Conservation (phyloP, 2,888 invertebrate genomes). For the Axea sp. region DNA sequence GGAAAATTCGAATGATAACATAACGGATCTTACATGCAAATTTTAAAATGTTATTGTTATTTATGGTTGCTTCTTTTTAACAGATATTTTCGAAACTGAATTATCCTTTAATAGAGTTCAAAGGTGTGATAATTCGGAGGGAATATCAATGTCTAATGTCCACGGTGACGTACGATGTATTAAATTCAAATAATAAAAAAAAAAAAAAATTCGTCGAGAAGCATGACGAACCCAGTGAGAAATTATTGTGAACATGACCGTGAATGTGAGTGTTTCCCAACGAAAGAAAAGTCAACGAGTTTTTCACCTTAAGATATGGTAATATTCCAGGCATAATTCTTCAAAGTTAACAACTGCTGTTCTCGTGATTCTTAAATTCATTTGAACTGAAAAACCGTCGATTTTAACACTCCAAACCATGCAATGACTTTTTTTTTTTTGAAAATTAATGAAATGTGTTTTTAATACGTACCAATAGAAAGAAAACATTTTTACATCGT, state of each 20-base stretch:
- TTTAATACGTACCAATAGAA: not conserved
- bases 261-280: slow-evolving; percentile 39
- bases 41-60: no score
- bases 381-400: slow-evolving; percentile 15
- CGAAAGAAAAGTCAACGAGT: slow-evolving; percentile 37
- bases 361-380: slow-evolving; percentile 1
- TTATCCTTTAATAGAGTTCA: no score
- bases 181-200: not conserved
- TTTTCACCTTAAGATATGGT: slow-evolving; percentile 35
- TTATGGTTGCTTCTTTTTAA: no score
- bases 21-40: no score
- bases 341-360: slow-evolving; percentile 25
- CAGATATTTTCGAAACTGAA: no score
- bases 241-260: slow-evolving; percentile 44
- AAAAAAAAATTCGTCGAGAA: slow-evolving; percentile 7
- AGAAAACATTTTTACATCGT: no score
- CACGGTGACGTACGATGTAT: no score
- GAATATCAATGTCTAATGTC: no score
- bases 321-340: slow-evolving; percentile 22
- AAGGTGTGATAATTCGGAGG: no score
- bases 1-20: no score
- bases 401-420: slow-evolving; percentile 14
- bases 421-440: no score
- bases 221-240: slow-evolving; percentile 40
- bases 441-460: slow-evolving; percentile 14